Conservation (phyloP, 1,140 invertebrate species). For the Halyomorpha halys region DNA sequence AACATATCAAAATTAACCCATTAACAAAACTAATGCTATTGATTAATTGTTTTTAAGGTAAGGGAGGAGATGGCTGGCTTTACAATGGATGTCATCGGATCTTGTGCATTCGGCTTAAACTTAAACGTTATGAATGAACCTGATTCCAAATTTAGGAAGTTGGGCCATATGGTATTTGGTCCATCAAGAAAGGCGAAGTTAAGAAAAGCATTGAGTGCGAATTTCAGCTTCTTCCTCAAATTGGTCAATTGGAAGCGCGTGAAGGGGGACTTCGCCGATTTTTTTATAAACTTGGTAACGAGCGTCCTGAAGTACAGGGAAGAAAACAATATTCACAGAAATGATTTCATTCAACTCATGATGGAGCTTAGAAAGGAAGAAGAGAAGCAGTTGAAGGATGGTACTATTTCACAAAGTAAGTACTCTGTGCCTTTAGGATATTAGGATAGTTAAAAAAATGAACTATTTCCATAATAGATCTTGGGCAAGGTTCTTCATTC, state of each 20-base stretch:
- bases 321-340: constrained; percentile 35
- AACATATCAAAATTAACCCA: too few relatives aligned
- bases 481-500: too few relatives aligned
- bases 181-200: background rate
- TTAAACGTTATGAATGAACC: constrained; percentile 41
- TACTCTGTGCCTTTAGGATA: background rate
- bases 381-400: background rate
- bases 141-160: constrained; percentile 29
- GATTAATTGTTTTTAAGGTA: background rate
- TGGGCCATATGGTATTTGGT: background rate
- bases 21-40: too few relatives aligned
- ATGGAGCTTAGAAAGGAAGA: constrained; percentile 36
- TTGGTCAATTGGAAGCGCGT: background rate
- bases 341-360: constrained; percentile 45
- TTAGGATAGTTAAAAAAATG: too few relatives aligned
- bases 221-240: background rate
- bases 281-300: constrained; percentile 38
- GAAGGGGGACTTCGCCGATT: constrained; percentile 33
- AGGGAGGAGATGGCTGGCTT: constrained; percentile 34
- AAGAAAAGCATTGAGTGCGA: background rate
- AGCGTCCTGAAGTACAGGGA: constrained; percentile 40
- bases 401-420: background rate
- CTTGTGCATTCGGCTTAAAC: constrained; percentile 38
- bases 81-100: constrained; percentile 40
- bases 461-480: too few relatives aligned